phyloP scores from a whole-genome alignment of 1,140 invertebrate species.

The Lepidostoma basale region DNA sequence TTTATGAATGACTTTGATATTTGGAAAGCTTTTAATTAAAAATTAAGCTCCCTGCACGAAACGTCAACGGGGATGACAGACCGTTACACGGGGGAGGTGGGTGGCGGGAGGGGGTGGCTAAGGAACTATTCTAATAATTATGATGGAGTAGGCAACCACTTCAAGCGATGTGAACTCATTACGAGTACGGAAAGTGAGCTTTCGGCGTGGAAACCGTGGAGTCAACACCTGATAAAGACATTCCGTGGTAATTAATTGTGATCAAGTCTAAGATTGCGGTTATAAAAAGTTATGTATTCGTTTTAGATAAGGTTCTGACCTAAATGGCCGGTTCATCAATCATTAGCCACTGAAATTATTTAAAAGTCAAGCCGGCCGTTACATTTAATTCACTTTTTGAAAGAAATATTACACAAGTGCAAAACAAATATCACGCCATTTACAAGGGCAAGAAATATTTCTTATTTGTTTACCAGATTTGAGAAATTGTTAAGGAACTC shows the following conservation, averaged over 20 bases:
- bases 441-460: too few relatives aligned
- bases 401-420: too few relatives aligned
- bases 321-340: slow-evolving; percentile 26
- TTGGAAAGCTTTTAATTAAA: slow-evolving; percentile 47
- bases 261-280: slow-evolving; percentile 30
- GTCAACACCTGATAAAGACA: slow-evolving; percentile 46
- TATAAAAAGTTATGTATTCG: slow-evolving; percentile 27
- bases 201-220: slow-evolving; percentile 16
- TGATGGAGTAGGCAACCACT: slow-evolving; percentile 31
- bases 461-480: too few relatives aligned
- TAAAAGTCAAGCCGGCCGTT: too few relatives aligned
- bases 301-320: slow-evolving; percentile 20
- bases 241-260: slow-evolving; percentile 38
- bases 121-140: slow-evolving; percentile 37
- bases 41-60: slow-evolving; percentile 45
- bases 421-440: too few relatives aligned
- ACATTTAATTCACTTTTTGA: too few relatives aligned
- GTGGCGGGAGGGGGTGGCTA: slow-evolving; percentile 27
- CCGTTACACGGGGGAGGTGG: background rate
- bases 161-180: slow-evolving; percentile 14
- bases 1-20: slow-evolving; percentile 47
- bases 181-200: slow-evolving; percentile 12
- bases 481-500: too few relatives aligned
- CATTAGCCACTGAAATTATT: background rate
- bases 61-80: slow-evolving; percentile 40